Base-by-base conservation (phyloP, 2,888 invertebrate species). In the Drosophila atripex region DNA sequence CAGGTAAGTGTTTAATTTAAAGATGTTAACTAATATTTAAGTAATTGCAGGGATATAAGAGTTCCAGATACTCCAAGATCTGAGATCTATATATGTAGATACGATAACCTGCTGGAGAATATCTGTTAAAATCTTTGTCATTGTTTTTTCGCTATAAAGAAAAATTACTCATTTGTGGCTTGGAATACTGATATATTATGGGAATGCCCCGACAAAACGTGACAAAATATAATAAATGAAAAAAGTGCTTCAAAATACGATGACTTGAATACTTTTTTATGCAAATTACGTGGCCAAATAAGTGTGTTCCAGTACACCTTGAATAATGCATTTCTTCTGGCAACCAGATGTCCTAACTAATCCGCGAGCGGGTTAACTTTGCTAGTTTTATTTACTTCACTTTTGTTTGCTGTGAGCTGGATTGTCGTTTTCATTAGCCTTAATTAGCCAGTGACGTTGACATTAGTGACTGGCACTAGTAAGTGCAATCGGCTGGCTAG, bases 391-490 rank as follows among this genome's bases (percentile, higher is more conserved):
- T 69, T 58, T 32, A 56, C 16, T 75, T 73, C 51, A 65, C 65
- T 86, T 70, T 71, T 49, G 30, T 41, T 32, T 50, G 16, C 53
- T 8, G 39, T 50, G 30, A 41, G 9, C 4, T 3, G 39, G 65
- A 35, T 79, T 77, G 76, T 71, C 71, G 71, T 88, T 84, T 84
- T 86, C 80, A 84, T 86, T 84, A 84, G 83, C 84, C 86, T 86
- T 84, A 84, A 84, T 84, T 88, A 84, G 75, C 68, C 28, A 54
- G 69, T 82, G 74, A 65, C 78, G 83, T 76, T 86, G 86, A 77
- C 88, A 83, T 71, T 78, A 78, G 73, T 74, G 57, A 53, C 59
- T 65, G 30, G 6, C 32, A 43, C 21, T 3, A 3, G 21, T 51
- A 79, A 76, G 75, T 75, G 71, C 77, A 73, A 57, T 68, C 70